Conservation (phyloP, 2,797 vertebrate species). For the Mareca strepera region DNA sequence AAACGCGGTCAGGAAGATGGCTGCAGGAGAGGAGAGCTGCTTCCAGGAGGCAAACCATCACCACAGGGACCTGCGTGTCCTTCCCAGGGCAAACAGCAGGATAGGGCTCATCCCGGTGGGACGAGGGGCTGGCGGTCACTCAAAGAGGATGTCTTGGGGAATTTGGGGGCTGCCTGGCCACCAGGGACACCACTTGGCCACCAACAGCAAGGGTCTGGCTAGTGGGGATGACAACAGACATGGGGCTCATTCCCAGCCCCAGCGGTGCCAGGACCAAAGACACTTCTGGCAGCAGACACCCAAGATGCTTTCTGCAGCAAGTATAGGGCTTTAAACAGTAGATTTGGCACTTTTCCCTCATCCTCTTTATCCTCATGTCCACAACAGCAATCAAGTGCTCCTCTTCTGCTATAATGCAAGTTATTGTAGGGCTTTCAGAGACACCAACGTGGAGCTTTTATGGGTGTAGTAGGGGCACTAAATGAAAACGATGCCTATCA, state of each 20-base stretch:
- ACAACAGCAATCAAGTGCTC: not conserved
- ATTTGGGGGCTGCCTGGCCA: not conserved
- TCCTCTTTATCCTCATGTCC: not conserved
- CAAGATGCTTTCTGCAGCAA: not conserved
- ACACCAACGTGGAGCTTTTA: not conserved
- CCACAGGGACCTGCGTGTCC: not conserved
- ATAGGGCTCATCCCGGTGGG: rapidly evolving
- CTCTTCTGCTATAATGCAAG: not conserved
- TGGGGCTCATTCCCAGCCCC: not conserved
- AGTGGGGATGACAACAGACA: not conserved
- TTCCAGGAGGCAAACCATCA: not conserved
- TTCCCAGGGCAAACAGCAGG: not conserved
- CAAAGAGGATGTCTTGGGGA: not conserved
- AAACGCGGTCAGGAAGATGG: slow-evolving; percentile 66
- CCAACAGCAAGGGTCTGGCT: not conserved
- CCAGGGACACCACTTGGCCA: not conserved
- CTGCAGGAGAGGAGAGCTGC: slow-evolving; percentile 42
- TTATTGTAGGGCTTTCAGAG: not conserved
- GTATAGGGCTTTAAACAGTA: not conserved
- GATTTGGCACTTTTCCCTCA: not conserved
- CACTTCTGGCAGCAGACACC: rapidly evolving
- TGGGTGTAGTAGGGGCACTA: not conserved
- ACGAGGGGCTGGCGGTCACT: not conserved
- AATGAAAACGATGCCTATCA: not conserved
- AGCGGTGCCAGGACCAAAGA: not conserved